Conservation (phyloP, 2,797 vertebrate genomes). For the Rhinella marina region DNA sequence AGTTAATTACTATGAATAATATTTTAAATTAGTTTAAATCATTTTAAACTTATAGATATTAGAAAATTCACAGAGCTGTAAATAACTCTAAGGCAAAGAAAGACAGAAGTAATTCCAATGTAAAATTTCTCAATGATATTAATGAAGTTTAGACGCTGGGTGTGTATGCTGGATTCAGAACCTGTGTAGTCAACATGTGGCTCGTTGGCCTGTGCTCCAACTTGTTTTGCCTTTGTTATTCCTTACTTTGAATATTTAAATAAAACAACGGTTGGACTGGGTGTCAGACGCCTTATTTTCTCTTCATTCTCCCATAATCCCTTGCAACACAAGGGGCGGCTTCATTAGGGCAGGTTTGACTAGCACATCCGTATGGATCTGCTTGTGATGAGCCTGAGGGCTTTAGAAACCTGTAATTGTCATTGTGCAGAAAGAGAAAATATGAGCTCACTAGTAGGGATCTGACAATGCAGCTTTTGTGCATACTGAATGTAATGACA, state of each 20-base stretch:
- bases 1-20: too few species aligned
- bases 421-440: not conserved
- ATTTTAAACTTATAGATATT: too few species aligned
- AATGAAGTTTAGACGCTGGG: not conserved
- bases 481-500: not conserved
- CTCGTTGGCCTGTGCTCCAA: not conserved
- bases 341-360: constrained; percentile 35
- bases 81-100: not conserved
- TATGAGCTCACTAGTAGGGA: constrained; percentile 16
- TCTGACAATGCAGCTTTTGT: constrained; percentile 45
- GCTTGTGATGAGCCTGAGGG: constrained; percentile 43
- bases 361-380: constrained; percentile 14
- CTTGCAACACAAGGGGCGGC: constrained; percentile 2
- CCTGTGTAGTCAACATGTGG: not conserved
- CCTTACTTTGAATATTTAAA: not conserved
- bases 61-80: too few species aligned
- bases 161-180: not conserved
- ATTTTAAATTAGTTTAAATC: too few species aligned
- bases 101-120: not conserved
- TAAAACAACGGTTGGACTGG: not conserved
- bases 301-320: constrained; percentile 7
- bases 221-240: not conserved
- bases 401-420: constrained; percentile 38
- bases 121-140: not conserved
- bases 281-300: not conserved